Evolutionary conservation across 2,888 invertebrate species (phyloP).

Genomic region (Zonitis immaculata): DNA sequence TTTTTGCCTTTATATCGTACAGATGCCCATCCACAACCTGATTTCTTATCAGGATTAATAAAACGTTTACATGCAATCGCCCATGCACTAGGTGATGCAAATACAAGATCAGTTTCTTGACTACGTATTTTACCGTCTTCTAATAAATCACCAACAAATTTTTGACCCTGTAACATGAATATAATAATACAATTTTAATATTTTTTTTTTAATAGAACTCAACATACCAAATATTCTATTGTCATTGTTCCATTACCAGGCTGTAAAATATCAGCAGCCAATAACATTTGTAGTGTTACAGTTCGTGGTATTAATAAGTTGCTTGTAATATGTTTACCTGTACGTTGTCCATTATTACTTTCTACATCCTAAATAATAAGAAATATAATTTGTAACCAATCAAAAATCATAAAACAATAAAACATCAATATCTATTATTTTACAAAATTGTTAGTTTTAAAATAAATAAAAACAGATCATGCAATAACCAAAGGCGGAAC

Average conservation of each 20-base stretch:
- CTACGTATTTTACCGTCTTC: conserved; percentile 84
- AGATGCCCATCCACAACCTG: conserved; percentile 91
- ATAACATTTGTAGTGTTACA: conserved; percentile 80
- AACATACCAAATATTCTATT: conserved; percentile 78
- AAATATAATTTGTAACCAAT: neutral
- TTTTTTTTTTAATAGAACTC: conserved; percentile 13
- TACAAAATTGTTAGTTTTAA: neutral
- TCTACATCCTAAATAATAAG: conserved; percentile 38
- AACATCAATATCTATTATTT: neutral
- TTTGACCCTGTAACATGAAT: conserved; percentile 64
- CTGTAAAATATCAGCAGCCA: conserved; percentile 78
- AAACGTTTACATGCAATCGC: conserved; percentile 88
- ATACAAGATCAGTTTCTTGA: conserved; percentile 81
- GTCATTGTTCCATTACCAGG: conserved; percentile 82
- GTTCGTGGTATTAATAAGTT: conserved; percentile 45
- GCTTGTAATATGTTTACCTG: conserved; percentile 34
- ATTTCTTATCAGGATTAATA: conserved; percentile 86
- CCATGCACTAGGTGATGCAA: conserved; percentile 89
- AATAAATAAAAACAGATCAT: neutral
- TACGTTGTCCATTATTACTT: conserved; percentile 34
- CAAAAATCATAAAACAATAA: neutral
- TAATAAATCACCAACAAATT: conserved; percentile 81
- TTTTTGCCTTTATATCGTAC: conserved; percentile 85
- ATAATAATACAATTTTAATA: neutral
- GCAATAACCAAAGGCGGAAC: neutral